Conservation (phyloP, 2,888 invertebrate genomes). For the Melinopterus prodromus region DNA sequence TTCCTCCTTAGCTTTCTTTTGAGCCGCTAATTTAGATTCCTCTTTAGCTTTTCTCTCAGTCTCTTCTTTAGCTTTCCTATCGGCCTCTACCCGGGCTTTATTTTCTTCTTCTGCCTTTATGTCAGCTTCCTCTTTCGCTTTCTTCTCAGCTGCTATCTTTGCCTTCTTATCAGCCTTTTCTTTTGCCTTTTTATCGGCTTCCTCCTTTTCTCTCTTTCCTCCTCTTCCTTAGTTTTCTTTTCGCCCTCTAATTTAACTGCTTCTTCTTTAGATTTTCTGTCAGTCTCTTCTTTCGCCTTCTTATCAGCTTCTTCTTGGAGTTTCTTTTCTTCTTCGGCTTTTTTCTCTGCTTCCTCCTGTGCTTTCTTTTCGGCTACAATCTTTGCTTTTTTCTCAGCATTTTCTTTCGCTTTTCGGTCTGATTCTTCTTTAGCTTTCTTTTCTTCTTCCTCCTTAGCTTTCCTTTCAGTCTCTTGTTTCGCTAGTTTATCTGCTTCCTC, state of each 20-base stretch:
- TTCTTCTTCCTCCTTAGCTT: constrained; percentile 50
- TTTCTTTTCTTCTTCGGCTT: constrained; percentile 48
- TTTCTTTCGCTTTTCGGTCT: constrained; percentile 37
- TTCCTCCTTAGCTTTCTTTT: constrained; percentile 43
- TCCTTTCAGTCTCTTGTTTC: constrained; percentile 38
- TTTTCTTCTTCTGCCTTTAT: constrained; percentile 51
- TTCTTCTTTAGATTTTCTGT: constrained; percentile 39
- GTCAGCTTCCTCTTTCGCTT: constrained; percentile 37
- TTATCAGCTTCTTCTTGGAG: constrained; percentile 37
- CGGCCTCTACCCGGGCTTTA: constrained; percentile 43
- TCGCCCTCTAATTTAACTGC: constrained; percentile 19
- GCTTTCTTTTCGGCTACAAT: constrained; percentile 30
- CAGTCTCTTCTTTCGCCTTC: constrained; percentile 41
- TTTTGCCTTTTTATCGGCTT: constrained; percentile 38
- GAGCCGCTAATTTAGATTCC: constrained; percentile 44
- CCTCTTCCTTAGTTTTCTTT: constrained; percentile 38
- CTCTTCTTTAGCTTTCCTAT: constrained; percentile 45
- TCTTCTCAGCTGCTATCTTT: constrained; percentile 37
- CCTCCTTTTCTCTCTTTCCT: constrained; percentile 37
- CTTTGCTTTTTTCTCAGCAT: constrained; percentile 36
- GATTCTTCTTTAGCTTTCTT: constrained; percentile 53
- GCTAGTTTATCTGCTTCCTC: constrained; percentile 39
- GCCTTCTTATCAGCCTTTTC: constrained; percentile 39
- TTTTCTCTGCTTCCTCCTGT: constrained; percentile 36
- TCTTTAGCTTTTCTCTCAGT: constrained; percentile 41